phyloP scores from a whole-genome alignment of 2,888 invertebrate genomes.

The Tetheella fluctuosa region DNA sequence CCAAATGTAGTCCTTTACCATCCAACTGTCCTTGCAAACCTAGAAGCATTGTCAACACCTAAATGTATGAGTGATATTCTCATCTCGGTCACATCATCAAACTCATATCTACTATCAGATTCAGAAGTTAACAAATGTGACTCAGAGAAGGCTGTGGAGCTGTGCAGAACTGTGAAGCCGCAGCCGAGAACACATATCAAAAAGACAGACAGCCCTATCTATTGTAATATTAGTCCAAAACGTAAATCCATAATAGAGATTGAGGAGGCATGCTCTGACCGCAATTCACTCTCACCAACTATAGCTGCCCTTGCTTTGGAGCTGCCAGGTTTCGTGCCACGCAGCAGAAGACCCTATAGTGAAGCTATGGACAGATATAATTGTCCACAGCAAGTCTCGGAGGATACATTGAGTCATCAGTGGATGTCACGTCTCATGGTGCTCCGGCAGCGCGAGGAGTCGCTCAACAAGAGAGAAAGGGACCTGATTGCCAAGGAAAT shows the following conservation, averaged over 20 bases:
- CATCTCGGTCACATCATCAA: constrained; percentile 32
- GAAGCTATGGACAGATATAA: constrained; percentile 54
- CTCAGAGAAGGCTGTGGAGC: constrained; percentile 72
- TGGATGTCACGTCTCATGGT: constrained; percentile 83
- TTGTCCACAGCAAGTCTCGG: constrained; percentile 78
- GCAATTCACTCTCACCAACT: constrained; percentile 68
- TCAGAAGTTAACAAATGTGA: constrained; percentile 73
- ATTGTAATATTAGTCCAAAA: constrained; percentile 66
- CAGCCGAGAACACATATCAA: constrained; percentile 59
- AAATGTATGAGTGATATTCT: constrained; percentile 58
- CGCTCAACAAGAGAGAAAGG: constrained; percentile 79
- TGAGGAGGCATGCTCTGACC: constrained; percentile 39
- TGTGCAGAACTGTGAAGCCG: constrained; percentile 59
- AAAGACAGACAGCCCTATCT: constrained; percentile 63
- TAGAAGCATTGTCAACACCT: constrained; percentile 53
- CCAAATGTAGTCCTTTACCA: constrained; percentile 76
- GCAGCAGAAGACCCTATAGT: constrained; percentile 63
- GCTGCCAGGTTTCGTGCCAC: constrained; percentile 77
- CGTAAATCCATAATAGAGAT: constrained; percentile 36
- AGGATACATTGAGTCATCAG: constrained; percentile 81
- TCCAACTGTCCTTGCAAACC: constrained; percentile 74
- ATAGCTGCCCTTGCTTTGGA: constrained; percentile 76
- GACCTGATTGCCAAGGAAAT: constrained; percentile 75
- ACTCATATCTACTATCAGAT: constrained; percentile 35
- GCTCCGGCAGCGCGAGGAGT: constrained; percentile 79